A percentile compares a stretch with the other conserved stretches of the same genome.
phyloP scores from a whole-genome alignment of 2,888 invertebrate genomes.

The Pristionchus exspectatus region DNA sequence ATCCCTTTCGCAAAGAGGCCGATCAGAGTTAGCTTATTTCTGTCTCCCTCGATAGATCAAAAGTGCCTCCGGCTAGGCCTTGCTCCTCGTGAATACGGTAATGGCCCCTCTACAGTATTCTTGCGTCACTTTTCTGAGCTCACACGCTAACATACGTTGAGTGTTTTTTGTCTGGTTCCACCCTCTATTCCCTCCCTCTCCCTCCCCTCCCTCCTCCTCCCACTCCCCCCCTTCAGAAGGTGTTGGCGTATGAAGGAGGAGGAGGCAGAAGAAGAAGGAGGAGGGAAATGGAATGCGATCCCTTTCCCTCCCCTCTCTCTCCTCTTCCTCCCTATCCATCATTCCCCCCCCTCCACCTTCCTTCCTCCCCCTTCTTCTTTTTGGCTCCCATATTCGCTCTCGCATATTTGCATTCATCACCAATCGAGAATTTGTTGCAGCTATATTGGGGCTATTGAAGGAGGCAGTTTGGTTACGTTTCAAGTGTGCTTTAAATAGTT shows the following conservation, averaged over 20 bases:
- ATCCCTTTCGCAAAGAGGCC: background rate
- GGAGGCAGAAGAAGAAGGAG: background rate
- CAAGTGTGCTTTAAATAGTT: background rate
- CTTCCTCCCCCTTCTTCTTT: background rate
- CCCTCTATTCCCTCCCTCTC: background rate
- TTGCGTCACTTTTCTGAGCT: background rate
- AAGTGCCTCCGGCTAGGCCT: background rate
- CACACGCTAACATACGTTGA: background rate
- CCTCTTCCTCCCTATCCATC: background rate
- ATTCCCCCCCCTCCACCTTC: background rate
- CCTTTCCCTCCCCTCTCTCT: background rate
- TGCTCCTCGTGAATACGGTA: background rate
- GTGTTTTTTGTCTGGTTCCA: background rate
- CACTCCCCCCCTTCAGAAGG: background rate
- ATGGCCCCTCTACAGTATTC: background rate
- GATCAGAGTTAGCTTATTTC: background rate
- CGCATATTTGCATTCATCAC: conserved; percentile 26
- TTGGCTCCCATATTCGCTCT: background rate
- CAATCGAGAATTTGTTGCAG: background rate
- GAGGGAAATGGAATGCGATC: conserved; percentile 47
- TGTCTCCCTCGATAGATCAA: background rate
- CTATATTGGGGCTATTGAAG: background rate
- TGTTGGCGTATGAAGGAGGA: conserved; percentile 29
- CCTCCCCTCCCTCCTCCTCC: background rate
- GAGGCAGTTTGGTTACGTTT: background rate